These are phyloP conservation scores for Heliornis fulica DNA, from an alignment of 2,113 vertebrate genomes.

Conservation along the genomic window DNA sequence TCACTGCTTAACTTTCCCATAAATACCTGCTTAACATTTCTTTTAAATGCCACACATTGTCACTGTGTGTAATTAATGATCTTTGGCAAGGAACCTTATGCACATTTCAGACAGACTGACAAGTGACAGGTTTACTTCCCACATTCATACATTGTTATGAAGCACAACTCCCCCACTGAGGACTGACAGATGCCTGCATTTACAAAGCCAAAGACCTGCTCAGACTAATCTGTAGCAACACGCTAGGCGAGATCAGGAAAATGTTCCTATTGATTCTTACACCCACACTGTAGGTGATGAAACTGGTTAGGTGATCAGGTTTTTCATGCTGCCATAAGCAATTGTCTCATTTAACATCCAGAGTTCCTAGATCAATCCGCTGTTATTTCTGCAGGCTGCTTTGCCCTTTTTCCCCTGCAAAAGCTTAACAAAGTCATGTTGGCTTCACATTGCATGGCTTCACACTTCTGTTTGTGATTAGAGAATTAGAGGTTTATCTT, in stretches of 20 bases:
- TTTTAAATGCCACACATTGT: slow-evolving; percentile 8
- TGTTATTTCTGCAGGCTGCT: neutral
- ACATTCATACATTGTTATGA: slow-evolving; percentile 13
- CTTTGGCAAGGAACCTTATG: neutral
- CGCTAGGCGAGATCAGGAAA: neutral
- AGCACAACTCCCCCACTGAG: slow-evolving; percentile 20
- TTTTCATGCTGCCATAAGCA: neutral
- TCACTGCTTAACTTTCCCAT: neutral
- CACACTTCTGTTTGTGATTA: neutral
- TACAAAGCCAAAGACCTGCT: neutral
- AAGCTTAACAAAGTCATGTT: neutral
- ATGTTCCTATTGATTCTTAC: neutral
- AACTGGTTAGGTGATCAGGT: neutral
- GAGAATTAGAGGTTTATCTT: neutral
- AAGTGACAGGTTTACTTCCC: slow-evolving; percentile 53
- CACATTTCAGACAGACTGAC: slow-evolving; percentile 29
- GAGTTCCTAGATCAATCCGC: neutral
- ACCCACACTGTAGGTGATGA: neutral
- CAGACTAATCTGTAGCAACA: slow-evolving; percentile 25
- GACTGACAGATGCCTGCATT: slow-evolving; percentile 40
- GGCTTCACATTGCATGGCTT: rapidly evolving
- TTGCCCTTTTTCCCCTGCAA: neutral
- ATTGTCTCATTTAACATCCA: neutral
- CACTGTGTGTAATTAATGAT: neutral
- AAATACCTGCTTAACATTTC: slow-evolving; percentile 9